Percentiles rank a stretch among this genome's conserved stretches.
phyloP scores from a whole-genome alignment of 2,888 invertebrate species.

The Furcula furcula region DNA sequence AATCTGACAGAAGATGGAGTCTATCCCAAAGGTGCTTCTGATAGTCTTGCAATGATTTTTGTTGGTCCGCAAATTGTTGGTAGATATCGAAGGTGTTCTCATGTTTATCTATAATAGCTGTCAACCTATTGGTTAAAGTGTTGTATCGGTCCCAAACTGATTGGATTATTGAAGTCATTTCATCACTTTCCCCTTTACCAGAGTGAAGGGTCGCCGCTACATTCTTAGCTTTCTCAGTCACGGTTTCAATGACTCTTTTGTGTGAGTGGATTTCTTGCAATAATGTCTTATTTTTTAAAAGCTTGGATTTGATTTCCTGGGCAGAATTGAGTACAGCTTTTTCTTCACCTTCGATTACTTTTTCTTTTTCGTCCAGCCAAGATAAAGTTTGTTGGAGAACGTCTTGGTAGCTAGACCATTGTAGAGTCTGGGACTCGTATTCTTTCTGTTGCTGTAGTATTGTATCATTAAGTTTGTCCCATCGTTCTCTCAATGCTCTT shows the following conservation, averaged over 20 bases:
- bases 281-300: slow-evolving; percentile 92
- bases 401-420: slow-evolving; percentile 93
- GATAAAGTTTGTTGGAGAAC: slow-evolving; percentile 89
- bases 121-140: slow-evolving; percentile 84
- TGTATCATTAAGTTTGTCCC: slow-evolving; percentile 93
- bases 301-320: slow-evolving; percentile 91
- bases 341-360: slow-evolving; percentile 86
- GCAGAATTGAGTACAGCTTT: slow-evolving; percentile 88
- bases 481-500: slow-evolving; percentile 89
- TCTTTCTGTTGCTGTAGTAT: slow-evolving; percentile 92
- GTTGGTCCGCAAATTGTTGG: slow-evolving; percentile 92
- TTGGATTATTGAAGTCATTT: slow-evolving; percentile 86
- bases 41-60: slow-evolving; percentile 93
- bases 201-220: slow-evolving; percentile 82
- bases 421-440: slow-evolving; percentile 90
- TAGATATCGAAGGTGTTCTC: slow-evolving; percentile 90
- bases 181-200: slow-evolving; percentile 79
- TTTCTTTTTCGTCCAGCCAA: slow-evolving; percentile 95
- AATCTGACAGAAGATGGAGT: slow-evolving; percentile 90
- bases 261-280: slow-evolving; percentile 95
- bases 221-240: slow-evolving; percentile 92
- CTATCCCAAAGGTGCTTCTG: slow-evolving; percentile 96
- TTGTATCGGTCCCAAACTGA: slow-evolving; percentile 90
- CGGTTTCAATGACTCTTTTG: slow-evolving; percentile 93
- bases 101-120: slow-evolving; percentile 85